Conservation (phyloP, 2,113 vertebrate species). For the Astur gentilis region DNA sequence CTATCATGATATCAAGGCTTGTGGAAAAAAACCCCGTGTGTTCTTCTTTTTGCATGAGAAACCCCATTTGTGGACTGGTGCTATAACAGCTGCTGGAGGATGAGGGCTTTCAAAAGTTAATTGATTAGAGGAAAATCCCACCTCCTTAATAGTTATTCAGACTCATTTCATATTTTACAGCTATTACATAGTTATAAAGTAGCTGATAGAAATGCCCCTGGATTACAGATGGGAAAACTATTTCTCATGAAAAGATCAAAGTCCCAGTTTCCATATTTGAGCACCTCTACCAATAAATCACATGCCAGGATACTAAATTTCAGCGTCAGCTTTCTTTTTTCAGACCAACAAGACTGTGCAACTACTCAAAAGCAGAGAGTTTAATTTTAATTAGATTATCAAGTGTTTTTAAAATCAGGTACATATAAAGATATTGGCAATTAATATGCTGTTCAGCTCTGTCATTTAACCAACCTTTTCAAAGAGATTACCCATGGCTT, state of each 20-base stretch:
- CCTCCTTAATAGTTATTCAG: constrained; percentile 26
- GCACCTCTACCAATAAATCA: constrained; percentile 46
- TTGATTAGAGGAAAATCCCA: constrained; percentile 64
- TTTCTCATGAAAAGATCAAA: constrained; percentile 56
- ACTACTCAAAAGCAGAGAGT: neutral
- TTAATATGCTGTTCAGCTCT: neutral
- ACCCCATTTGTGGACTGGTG: neutral
- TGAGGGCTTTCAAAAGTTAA: constrained; percentile 46
- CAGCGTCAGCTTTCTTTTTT: neutral
- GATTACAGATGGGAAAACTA: constrained; percentile 42
- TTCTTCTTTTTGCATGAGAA: neutral
- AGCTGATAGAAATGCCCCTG: constrained; percentile 31
- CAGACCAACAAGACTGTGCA: neutral
- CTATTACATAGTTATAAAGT: constrained; percentile 37
- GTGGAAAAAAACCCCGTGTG: neutral
- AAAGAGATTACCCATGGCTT: neutral
- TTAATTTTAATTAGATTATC: neutral
- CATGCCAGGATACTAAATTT: neutral
- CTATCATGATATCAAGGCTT: neutral
- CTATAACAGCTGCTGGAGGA: constrained; percentile 1
- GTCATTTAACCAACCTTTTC: neutral
- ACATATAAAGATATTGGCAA: neutral
- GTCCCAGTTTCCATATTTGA: neutral
- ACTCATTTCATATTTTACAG: constrained; percentile 33
- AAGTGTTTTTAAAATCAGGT: neutral